These are phyloP conservation scores for Chymomyza caudatula DNA, from an alignment of 2,888 invertebrate species.

Conservation along the genomic window DNA sequence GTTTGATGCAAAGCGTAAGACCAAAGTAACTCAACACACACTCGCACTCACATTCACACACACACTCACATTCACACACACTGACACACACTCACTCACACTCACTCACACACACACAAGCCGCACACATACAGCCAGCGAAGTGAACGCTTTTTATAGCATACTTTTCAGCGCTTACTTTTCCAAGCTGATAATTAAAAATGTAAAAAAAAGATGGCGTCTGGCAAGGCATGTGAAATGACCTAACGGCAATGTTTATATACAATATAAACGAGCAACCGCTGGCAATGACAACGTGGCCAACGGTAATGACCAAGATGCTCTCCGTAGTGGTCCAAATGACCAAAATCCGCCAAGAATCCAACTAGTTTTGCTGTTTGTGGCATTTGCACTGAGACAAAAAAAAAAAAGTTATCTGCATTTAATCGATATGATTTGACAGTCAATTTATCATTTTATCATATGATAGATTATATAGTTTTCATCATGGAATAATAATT, in stretches of 20 bases:
- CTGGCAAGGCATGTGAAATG: constrained; percentile 30
- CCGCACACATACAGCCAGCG: background rate
- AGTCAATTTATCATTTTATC: background rate
- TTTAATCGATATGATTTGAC: background rate
- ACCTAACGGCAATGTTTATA: constrained; percentile 52
- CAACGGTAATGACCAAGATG: constrained; percentile 44
- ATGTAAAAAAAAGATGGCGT: background rate
- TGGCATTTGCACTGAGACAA: background rate
- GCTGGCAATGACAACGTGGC: constrained; percentile 12
- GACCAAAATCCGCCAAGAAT: background rate
- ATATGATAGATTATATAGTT: no score
- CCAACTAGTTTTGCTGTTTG: background rate
- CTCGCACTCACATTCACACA: background rate
- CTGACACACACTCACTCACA: background rate
- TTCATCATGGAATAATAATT: no score
- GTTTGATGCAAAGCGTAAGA: constrained; percentile 33
- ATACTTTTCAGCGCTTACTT: constrained; percentile 32
- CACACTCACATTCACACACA: background rate
- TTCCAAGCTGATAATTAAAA: constrained; percentile 33
- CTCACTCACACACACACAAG: no score
- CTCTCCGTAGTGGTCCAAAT: background rate
- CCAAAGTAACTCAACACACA: constrained; percentile 1
- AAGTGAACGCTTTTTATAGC: constrained; percentile 28
- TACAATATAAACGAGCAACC: constrained; percentile 65
- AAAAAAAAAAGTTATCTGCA: background rate